These are phyloP conservation scores for Thunnus thynnus DNA, from an alignment of 2,113 vertebrate genomes.

Conservation along the genomic window DNA sequence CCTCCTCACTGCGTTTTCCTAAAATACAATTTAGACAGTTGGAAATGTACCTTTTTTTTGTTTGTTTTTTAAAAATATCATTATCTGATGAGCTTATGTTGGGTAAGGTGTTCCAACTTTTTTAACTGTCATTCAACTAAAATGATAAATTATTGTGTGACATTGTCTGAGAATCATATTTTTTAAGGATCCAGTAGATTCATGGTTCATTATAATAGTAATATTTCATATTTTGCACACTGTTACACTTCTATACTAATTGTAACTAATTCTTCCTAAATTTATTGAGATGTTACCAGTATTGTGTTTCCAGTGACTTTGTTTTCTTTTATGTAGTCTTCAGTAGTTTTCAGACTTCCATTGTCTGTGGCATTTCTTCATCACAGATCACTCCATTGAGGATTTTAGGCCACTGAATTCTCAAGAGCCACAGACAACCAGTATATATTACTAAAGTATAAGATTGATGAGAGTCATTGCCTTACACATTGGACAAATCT, in stretches of 20 bases:
- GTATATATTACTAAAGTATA: conserved; percentile 12
- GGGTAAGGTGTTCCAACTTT: not conserved
- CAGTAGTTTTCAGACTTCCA: not conserved
- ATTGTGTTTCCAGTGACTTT: not conserved
- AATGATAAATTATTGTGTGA: not conserved
- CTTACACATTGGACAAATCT: conserved; percentile 34
- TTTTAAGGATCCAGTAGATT: too few relatives aligned
- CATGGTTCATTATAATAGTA: not conserved
- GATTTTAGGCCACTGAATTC: conserved; percentile 9
- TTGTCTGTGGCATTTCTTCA: conserved; percentile 2
- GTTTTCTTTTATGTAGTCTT: not conserved
- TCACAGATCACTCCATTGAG: conserved; percentile 18
- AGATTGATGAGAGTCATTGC: conserved; percentile 47
- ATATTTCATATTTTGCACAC: not conserved
- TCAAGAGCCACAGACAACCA: conserved; percentile 10
- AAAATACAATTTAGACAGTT: not conserved
- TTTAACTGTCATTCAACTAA: not conserved
- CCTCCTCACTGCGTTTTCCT: conserved; percentile 14
- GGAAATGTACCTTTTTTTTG: not conserved
- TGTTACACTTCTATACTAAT: not conserved
- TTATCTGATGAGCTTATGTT: not conserved
- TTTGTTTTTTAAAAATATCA: too few relatives aligned
- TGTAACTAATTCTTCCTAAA: not conserved
- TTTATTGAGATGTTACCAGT: not conserved
- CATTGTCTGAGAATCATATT: not conserved